phyloP scores from a whole-genome alignment of 2,797 vertebrate species.

The Rhynchotus rufescens region DNA sequence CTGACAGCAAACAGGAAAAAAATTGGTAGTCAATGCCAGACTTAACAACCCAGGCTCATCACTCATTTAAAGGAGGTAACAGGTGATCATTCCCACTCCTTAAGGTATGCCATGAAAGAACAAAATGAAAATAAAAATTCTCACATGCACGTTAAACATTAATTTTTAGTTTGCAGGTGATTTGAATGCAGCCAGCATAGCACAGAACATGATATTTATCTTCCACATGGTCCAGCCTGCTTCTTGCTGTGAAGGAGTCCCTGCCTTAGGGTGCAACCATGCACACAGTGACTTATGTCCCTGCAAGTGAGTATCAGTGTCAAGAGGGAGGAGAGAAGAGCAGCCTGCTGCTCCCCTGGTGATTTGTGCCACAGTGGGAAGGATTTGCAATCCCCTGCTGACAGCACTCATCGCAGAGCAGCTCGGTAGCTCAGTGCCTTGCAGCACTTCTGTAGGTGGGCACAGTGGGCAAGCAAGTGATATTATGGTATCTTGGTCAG shows the following conservation, averaged over 20 bases:
- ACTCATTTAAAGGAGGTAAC: background rate
- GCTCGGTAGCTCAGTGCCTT: background rate
- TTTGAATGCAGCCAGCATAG: background rate
- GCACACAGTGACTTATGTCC: background rate
- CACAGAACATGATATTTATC: accelerated
- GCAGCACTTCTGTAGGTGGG: background rate
- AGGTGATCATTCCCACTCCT: background rate
- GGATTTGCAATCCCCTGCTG: background rate
- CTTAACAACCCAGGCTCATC: background rate
- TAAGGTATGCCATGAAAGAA: accelerated
- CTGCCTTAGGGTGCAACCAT: background rate
- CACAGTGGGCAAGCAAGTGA: background rate
- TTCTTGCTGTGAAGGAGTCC: background rate
- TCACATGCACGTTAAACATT: background rate
- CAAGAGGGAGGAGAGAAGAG: background rate
- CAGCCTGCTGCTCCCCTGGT: background rate
- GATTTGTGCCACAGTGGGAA: background rate
- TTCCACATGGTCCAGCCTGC: background rate
- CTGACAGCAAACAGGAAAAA: background rate
- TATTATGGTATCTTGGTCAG: background rate
- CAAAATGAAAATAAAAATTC: background rate
- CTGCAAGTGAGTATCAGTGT: background rate
- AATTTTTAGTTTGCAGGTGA: background rate
- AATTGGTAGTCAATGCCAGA: background rate
- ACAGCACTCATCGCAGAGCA: background rate